These are phyloP conservation scores for Lycocerus yunnanus DNA, from an alignment of 2,888 invertebrate species.

Conservation along the genomic window DNA sequence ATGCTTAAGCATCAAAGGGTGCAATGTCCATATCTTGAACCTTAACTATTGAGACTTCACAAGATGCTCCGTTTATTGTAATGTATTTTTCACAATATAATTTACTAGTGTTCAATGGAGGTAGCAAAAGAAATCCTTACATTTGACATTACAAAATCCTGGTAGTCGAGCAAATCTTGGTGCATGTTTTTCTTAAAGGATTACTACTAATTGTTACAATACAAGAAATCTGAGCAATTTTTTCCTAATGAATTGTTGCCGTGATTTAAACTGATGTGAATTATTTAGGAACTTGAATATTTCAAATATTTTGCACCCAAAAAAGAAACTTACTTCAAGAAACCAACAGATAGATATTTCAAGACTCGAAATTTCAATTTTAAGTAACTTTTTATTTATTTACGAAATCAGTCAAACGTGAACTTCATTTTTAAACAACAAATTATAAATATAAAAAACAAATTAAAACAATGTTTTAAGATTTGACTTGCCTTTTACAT, in stretches of 20 bases:
- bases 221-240: too few species aligned
- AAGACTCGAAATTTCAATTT: not conserved
- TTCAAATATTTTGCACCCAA: not conserved
- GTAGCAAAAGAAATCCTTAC: too few species aligned
- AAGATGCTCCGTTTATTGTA: too few species aligned
- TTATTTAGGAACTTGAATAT: not conserved
- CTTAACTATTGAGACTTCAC: not conserved
- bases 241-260: not conserved
- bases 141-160: not conserved
- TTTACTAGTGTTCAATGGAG: too few species aligned
- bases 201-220: not conserved
- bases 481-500: not conserved
- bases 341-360: not conserved
- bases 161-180: not conserved
- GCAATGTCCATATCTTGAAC: not conserved
- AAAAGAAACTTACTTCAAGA: not conserved
- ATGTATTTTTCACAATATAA: too few species aligned
- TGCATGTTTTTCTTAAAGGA: not conserved
- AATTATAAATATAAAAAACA: not conserved
- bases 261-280: not conserved
- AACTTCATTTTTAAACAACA: not conserved
- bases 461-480: not conserved
- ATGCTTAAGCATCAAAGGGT: not conserved
- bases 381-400: not conserved
- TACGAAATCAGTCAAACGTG: not conserved